Percentiles rank a stretch among this genome's conserved stretches.
These are phyloP conservation scores for Anguilla marmorata DNA, from an alignment of 2,797 vertebrate species.

Conservation along the genomic window DNA sequence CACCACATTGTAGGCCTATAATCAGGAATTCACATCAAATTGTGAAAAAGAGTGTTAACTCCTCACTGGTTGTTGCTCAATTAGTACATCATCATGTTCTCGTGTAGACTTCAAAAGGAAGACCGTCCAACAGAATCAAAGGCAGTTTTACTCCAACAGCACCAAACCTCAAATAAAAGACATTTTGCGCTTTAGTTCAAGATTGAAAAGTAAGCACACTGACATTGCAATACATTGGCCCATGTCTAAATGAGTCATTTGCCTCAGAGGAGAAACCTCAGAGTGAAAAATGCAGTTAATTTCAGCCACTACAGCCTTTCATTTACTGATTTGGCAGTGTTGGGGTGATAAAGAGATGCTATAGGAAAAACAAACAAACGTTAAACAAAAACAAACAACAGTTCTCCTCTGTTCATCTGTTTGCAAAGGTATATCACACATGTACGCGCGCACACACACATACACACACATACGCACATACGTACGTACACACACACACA, in stretches of 20 bases:
- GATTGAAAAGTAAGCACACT: background rate
- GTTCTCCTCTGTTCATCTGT: conserved; percentile 68
- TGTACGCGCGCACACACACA: background rate
- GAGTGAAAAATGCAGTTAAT: background rate
- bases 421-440: conserved; percentile 60
- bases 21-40: background rate
- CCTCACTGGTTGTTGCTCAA: conserved; percentile 1
- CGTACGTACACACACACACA: background rate
- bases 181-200: background rate
- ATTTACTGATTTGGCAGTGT: conserved; percentile 38
- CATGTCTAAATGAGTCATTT: conserved; percentile 1
- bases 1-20: background rate
- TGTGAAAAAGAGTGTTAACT: background rate
- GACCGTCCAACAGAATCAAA: background rate
- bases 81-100: background rate
- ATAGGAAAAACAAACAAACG: conserved; percentile 50
- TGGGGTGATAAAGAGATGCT: conserved; percentile 62
- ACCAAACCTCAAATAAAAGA: conserved; percentile 11
- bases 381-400: conserved; percentile 62
- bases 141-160: background rate
- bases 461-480: no score
- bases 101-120: background rate
- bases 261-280: background rate
- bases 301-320: conserved; percentile 10
- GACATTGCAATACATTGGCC: background rate